A percentile compares a stretch with the other conserved stretches of the same genome.
Evolutionary conservation across 2,888 invertebrate genomes (phyloP).

Genomic region (Apomyelois bistriatella): DNA sequence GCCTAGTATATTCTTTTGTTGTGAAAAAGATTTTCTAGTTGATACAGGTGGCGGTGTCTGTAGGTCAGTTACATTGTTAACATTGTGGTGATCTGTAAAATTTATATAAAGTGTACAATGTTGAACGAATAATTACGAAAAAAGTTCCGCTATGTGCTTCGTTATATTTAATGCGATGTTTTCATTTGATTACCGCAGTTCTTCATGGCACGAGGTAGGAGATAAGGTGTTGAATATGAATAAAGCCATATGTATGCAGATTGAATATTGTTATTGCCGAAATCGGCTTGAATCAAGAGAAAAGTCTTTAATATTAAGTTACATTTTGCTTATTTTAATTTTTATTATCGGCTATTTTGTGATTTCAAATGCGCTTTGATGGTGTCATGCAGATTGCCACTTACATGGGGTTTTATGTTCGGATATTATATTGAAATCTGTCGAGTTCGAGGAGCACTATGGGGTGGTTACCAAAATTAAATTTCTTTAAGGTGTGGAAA

Average conservation of each 20-base stretch:
- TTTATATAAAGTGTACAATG: conserved; percentile 21
- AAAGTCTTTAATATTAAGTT: neutral
- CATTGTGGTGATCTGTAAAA: conserved; percentile 33
- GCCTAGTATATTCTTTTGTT: neutral
- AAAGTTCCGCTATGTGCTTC: conserved; percentile 11
- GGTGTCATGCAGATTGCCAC: too few species aligned
- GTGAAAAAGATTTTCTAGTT: neutral
- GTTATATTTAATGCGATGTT: conserved; percentile 8
- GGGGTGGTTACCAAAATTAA: too few species aligned
- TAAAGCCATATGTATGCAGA: conserved; percentile 2
- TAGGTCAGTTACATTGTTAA: conserved; percentile 47
- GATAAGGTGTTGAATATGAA: conserved; percentile 8
- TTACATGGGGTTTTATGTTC: too few species aligned
- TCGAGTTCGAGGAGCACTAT: too few species aligned
- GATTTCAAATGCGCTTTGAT: too few species aligned
- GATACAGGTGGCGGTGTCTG: conserved; percentile 16
- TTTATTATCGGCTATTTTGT: neutral
- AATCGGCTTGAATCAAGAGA: neutral
- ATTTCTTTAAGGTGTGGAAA: too few species aligned
- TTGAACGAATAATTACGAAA: conserved; percentile 9
- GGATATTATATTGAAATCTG: too few species aligned
- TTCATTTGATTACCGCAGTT: conserved; percentile 1
- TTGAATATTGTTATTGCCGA: neutral
- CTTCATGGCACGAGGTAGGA: neutral
- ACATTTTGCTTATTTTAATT: neutral